Conservation (phyloP, 1,140 invertebrate species). For the Gryon sp. region DNA sequence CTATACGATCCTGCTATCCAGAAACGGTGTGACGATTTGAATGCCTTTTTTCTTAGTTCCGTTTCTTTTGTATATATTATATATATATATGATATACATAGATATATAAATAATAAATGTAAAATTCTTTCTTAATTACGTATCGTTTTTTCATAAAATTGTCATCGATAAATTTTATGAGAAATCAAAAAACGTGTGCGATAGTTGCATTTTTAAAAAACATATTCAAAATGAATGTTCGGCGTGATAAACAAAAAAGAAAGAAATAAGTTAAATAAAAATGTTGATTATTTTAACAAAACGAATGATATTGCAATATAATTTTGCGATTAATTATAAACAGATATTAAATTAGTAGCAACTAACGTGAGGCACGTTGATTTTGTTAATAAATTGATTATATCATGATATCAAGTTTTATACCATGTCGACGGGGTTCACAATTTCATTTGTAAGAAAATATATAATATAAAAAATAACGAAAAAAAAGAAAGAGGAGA, state of each 20-base stretch:
- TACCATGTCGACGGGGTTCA: constrained; percentile 49
- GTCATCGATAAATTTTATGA: constrained; percentile 47
- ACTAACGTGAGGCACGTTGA: constrained; percentile 35
- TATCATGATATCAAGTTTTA: constrained; percentile 57
- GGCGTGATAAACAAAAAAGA: no score
- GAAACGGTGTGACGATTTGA: constrained; percentile 62
- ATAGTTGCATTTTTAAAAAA: constrained; percentile 37
- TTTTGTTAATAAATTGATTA: constrained; percentile 55
- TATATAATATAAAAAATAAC: constrained; percentile 6
- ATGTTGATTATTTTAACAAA: constrained; percentile 20
- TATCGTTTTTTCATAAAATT: constrained; percentile 59
- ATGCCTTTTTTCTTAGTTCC: constrained; percentile 58
- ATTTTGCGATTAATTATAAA: constrained; percentile 15
- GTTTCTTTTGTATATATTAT: constrained; percentile 65
- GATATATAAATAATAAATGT: constrained; percentile 61
- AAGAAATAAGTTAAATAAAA: constrained; percentile 7
- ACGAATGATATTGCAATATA: background rate
- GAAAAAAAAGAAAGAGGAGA: constrained; percentile 32
- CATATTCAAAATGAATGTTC: background rate
- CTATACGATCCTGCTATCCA: constrained; percentile 53
- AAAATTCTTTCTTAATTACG: constrained; percentile 61
- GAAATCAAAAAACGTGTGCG: constrained; percentile 39
- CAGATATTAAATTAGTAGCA: constrained; percentile 12
- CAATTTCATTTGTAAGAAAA: constrained; percentile 50
- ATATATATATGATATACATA: constrained; percentile 54